Base-by-base conservation (phyloP, 2,888 invertebrate species). In the Drosophila prostipennis region DNA sequence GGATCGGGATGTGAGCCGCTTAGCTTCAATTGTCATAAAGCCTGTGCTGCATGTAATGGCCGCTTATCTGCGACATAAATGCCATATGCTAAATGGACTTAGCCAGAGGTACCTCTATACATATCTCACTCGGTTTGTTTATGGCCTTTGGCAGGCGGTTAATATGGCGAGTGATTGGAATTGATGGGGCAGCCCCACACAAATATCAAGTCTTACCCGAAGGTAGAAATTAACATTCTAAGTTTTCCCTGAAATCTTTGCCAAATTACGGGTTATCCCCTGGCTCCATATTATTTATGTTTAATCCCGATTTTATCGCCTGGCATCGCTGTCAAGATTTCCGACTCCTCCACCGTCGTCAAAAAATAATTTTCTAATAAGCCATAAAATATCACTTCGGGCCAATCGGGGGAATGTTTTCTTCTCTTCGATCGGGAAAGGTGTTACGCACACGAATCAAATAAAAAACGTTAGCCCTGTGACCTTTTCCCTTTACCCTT, bases 11-110 rank as follows among this genome's bases (percentile, higher is more conserved):
- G 55, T 76, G 76, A 82, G 77, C 80, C 71, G 83, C 81, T 84
- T 83, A 84, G 80, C 74, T 75, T 75, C 86, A 86, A 84, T 86
- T 84, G 83, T 80, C 79, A 86, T 76, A 76, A 75, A 79, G 70
- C 73, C 52, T 70, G 70, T 69, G 76, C 59, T 54, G 72, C 73
- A 61, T 68, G 86, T 84, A 84, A 84, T 86, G 76, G 79, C 76
- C 76, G 84, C 84, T 84, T 86, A 84, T 84, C 87, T 76, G 85
- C 69, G 74, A 80, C 58, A 77, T 84, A 84, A 82, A 84, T 84
- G 79, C 78, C 79, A 76, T 74, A 81, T 77, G 81, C 78, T 86
- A 86, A 84, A 84, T 84, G 84, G 81, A 72, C 80, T 83, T 86
- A 52, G 70, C 72, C 60, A 52, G 68, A 54, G 67, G 39, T 45